Conservation (phyloP, 2,797 vertebrate genomes). For the Aphelocoma californica region DNA sequence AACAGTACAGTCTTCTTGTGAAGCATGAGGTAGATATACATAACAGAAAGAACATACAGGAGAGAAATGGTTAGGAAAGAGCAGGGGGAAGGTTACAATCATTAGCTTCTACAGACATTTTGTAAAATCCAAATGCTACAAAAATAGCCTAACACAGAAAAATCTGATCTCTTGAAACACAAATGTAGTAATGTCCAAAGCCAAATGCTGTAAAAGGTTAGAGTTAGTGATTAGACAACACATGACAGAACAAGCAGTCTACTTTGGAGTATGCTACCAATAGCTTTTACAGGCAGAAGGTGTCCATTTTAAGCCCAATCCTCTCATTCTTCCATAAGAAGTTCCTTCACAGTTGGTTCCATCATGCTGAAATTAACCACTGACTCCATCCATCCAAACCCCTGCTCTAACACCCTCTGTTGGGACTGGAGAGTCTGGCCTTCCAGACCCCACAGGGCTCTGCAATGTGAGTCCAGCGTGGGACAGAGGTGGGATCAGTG, state of each 20-base stretch:
- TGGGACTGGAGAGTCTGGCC: background rate
- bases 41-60: conserved; percentile 58
- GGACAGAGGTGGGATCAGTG: background rate
- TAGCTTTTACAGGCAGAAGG: conserved; percentile 35
- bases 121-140: conserved; percentile 52
- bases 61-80: conserved; percentile 55
- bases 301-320: conserved; percentile 34
- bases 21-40: conserved; percentile 84
- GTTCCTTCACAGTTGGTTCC: background rate
- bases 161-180: conserved; percentile 29
- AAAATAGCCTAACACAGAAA: conserved; percentile 48
- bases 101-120: conserved; percentile 60
- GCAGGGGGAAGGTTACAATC: conserved; percentile 63
- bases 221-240: background rate
- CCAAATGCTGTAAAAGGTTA: conserved; percentile 4
- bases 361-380: background rate
- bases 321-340: conserved; percentile 9
- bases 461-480: background rate
- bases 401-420: background rate
- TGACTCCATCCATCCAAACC: accelerated
- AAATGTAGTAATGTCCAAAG: conserved; percentile 9
- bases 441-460: background rate
- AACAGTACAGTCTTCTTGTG: conserved; percentile 74
- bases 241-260: background rate
- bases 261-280: conserved; percentile 12